A percentile compares a stretch with the other conserved stretches of the same genome.
These are phyloP conservation scores for Fulmarus glacialis DNA, from an alignment of 2,113 vertebrate genomes.

Conservation along the genomic window DNA sequence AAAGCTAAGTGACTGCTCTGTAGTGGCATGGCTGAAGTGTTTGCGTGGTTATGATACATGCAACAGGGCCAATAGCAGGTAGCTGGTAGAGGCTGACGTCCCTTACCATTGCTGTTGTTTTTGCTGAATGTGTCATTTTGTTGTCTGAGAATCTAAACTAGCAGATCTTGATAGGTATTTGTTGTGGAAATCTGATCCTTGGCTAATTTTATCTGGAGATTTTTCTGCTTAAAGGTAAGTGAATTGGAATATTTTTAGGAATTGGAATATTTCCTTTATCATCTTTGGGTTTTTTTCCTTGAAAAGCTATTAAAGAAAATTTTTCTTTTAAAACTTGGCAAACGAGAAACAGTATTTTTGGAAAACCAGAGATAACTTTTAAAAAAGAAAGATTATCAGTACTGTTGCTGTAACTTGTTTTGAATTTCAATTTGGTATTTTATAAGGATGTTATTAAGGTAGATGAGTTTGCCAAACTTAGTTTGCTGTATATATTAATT, in stretches of 20 bases:
- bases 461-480: background rate
- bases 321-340: background rate
- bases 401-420: background rate
- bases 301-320: background rate
- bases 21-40: too few species aligned
- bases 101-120: background rate
- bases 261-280: background rate
- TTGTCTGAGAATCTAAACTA: background rate
- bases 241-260: background rate
- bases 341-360: background rate
- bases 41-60: accelerated
- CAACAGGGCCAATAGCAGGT: background rate
- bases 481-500: background rate
- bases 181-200: background rate
- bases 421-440: background rate
- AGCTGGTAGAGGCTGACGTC: background rate
- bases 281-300: background rate
- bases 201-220: background rate
- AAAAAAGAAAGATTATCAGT: background rate
- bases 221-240: background rate
- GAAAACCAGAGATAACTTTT: background rate
- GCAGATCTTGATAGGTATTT: background rate
- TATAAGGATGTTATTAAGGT: background rate
- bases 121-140: background rate
- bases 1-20: background rate